phyloP scores from a whole-genome alignment of 2,888 invertebrate genomes.

The Cataglyphis cursor region DNA sequence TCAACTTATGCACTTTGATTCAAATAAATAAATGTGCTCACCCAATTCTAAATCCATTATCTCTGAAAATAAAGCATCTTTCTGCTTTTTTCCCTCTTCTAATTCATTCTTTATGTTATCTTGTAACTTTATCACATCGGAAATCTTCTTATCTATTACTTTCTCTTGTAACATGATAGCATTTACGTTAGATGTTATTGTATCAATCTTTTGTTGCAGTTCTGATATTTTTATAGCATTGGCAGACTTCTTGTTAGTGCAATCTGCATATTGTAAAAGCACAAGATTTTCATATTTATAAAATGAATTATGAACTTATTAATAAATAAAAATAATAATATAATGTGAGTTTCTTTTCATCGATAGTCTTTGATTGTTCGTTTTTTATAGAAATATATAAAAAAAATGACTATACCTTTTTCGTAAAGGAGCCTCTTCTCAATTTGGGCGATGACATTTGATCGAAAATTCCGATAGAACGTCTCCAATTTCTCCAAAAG shows the following conservation, averaged over 20 bases:
- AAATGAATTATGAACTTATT: neutral
- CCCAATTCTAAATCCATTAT: constrained; percentile 80
- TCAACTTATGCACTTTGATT: neutral
- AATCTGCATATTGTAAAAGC: constrained; percentile 61
- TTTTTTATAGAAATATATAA: neutral
- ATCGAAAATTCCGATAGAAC: constrained; percentile 59
- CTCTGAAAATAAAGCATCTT: constrained; percentile 75
- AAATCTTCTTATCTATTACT: constrained; percentile 77
- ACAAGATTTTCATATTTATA: neutral
- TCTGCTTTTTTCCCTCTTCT: constrained; percentile 65
- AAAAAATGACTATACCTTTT: constrained; percentile 64
- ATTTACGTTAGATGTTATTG: constrained; percentile 65
- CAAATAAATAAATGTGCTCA: constrained; percentile 55
- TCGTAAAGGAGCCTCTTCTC: constrained; percentile 49
- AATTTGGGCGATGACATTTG: constrained; percentile 47
- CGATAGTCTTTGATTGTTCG: neutral
- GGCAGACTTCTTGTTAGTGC: constrained; percentile 52
- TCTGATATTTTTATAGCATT: constrained; percentile 59
- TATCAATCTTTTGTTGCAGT: constrained; percentile 66
- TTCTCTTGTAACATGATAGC: constrained; percentile 73
- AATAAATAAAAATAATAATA: neutral
- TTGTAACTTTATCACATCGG: constrained; percentile 61
- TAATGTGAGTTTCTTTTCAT: neutral
- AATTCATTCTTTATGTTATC: constrained; percentile 71
- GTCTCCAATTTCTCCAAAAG: constrained; percentile 67